A percentile compares a stretch with the other conserved stretches of the same genome.
Conservation (phyloP, 2,797 vertebrate genomes). For the Catostomus latipinnis region DNA sequence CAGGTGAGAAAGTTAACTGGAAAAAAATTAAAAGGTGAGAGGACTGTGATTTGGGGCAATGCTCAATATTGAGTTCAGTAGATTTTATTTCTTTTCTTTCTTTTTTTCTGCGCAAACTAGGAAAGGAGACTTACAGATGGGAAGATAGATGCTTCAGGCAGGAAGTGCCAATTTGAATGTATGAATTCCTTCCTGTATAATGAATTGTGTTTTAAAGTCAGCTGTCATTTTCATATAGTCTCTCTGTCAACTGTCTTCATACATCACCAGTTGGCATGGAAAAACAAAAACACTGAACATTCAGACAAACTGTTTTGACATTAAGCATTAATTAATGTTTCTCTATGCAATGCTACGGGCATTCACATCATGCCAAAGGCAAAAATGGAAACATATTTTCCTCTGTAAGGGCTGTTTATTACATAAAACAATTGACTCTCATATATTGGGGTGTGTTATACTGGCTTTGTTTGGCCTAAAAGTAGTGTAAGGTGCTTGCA, state of each 20-base stretch:
- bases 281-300: neutral
- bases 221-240: neutral
- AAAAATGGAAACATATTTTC: constrained; percentile 24
- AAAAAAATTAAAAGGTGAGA: constrained; percentile 42
- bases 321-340: constrained; percentile 32
- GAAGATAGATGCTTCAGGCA: constrained; percentile 24
- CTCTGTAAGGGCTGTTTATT: constrained; percentile 43
- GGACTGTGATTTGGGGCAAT: constrained; percentile 28
- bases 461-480: constrained; percentile 19
- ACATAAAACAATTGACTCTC: constrained; percentile 36
- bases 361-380: constrained; percentile 29
- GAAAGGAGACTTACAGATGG: neutral
- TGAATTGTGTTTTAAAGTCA: constrained; percentile 38
- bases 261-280: neutral
- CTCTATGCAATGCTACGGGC: constrained; percentile 3
- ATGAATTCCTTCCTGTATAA: constrained; percentile 43
- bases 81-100: neutral
- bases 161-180: constrained; percentile 46
- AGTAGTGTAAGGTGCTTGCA: neutral
- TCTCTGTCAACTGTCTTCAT: constrained; percentile 35
- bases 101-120: neutral
- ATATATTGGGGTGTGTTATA: constrained; percentile 27
- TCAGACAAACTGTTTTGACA: constrained; percentile 12
- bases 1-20: constrained; percentile 40
- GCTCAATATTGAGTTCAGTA: constrained; percentile 34